Base-by-base conservation (phyloP, 2,113 vertebrate species). In the Nothobranchius furzeri region DNA sequence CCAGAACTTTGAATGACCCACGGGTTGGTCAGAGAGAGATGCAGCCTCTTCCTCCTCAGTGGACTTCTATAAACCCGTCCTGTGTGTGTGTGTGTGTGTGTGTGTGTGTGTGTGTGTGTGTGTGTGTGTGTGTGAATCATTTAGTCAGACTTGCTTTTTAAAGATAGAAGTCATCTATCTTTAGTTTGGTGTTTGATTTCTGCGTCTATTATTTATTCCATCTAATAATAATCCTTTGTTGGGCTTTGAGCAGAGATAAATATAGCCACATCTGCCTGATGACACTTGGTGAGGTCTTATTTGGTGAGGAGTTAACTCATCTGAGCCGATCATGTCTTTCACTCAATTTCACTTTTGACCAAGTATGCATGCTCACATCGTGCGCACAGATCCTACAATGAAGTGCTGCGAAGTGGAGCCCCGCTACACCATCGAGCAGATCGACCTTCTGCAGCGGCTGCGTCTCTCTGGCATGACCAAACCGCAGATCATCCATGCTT, bases 391-490 rank as follows among this genome's bases (percentile, higher is more conserved):
- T 90, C 87, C 77, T 58, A 92, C 87, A 51, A 94, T 93, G 93
- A 92, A 93, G 85, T 90, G 89, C 82, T 91, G 91, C n/a, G 90
- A 90, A 63, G 90, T 87, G 68, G 93, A 94, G 88, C 93, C 93
- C 0, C 93, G 93, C 61, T 94, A 94, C 88, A 94, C 93, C 68
- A 94, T 94, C 3, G 93, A 94, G 50, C 93, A 94, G 82, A 94
- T 94, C 14, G 93, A 94, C 91, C 91, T 94, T 68, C 89, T 94
- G 54, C 93, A 94, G 81, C 93, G 93, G 25, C 89, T 94, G 40
- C 91, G 93, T 36, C 86, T 93, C 1, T 94, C 93, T 1, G 93
- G 93, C 69, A 92, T 94, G 92, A 91, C 92, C 84, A 94, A 94
- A 70, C 93, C 93, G 56, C 93, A 94, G 87, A 94, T 94, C 82